Conservation (phyloP, 1,140 invertebrate species). For the Philotrypesis tridentata region DNA sequence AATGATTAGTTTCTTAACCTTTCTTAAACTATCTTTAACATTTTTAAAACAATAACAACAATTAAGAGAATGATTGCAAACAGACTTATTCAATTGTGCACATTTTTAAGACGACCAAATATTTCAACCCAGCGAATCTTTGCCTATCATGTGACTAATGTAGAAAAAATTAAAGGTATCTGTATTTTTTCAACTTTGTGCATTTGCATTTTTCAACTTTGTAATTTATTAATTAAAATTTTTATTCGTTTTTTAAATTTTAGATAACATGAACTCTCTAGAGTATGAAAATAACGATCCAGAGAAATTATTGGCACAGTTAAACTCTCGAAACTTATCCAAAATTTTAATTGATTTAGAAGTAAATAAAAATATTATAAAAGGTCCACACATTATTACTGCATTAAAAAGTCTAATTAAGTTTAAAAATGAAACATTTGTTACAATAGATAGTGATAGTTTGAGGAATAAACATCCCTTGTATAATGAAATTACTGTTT, state of each 20-base stretch:
- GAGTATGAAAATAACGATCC: not conserved
- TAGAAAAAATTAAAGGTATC: not conserved
- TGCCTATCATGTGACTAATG: not conserved
- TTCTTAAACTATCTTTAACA: not conserved
- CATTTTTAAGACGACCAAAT: not conserved
- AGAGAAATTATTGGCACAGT: not conserved
- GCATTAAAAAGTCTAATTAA: not conserved
- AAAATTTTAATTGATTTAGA: slow-evolving; percentile 17
- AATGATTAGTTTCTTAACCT: not conserved
- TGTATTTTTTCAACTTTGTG: not conserved
- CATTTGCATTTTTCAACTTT: not conserved
- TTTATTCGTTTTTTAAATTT: not conserved
- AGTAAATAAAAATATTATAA: slow-evolving; percentile 8
- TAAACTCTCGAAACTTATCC: not conserved
- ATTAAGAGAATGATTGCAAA: not conserved
- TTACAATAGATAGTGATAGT: too few relatives aligned
- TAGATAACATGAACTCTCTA: not conserved
- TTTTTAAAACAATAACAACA: not conserved
- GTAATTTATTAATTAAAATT: not conserved
- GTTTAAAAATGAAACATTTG: not conserved
- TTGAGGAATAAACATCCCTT: not conserved
- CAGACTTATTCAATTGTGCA: not conserved
- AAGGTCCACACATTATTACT: not conserved
- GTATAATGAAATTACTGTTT: not conserved
- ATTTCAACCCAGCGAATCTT: not conserved